A percentile compares a stretch with the other conserved stretches of the same genome.
Evolutionary conservation across 2,113 vertebrate genomes (phyloP).

Genomic region (Mesoclemmys tuberculata): DNA sequence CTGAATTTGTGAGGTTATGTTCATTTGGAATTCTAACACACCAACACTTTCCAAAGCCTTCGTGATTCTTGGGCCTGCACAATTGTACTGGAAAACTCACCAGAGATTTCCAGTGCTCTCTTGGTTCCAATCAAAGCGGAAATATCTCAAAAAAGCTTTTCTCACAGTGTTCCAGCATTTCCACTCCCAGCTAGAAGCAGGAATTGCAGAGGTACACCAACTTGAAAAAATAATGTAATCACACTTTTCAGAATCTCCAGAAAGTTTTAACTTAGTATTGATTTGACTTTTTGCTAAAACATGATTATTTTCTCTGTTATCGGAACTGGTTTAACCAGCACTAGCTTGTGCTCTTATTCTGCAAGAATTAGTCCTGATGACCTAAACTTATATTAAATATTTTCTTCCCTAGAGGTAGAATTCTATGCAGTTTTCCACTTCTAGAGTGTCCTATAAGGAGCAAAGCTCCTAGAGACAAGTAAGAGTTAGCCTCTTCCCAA

Average conservation of each 20-base stretch:
- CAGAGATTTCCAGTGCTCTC: not conserved
- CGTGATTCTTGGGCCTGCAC: not conserved
- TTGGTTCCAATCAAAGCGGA: not conserved
- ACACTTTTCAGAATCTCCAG: not conserved
- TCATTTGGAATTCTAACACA: not conserved
- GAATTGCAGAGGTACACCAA: not conserved
- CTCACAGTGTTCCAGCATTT: not conserved
- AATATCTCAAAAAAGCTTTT: not conserved
- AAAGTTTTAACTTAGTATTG: not conserved
- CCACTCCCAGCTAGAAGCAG: not conserved
- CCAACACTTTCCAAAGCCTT: not conserved
- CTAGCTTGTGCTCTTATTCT: not conserved
- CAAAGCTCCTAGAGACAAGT: not conserved
- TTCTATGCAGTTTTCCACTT: not conserved
- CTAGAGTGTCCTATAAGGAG: not conserved
- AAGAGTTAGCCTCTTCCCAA: not conserved
- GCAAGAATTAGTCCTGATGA: not conserved
- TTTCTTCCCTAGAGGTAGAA: not conserved
- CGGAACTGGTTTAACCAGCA: not conserved
- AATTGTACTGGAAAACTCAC: not conserved
- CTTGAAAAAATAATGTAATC: not conserved
- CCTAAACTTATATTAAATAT: not conserved
- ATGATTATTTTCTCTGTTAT: not conserved
- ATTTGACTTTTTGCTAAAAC: not conserved
- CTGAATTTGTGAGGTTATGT: not conserved